These are phyloP conservation scores for Charanyca ferruginea DNA, from an alignment of 2,888 invertebrate genomes.

Conservation along the genomic window DNA sequence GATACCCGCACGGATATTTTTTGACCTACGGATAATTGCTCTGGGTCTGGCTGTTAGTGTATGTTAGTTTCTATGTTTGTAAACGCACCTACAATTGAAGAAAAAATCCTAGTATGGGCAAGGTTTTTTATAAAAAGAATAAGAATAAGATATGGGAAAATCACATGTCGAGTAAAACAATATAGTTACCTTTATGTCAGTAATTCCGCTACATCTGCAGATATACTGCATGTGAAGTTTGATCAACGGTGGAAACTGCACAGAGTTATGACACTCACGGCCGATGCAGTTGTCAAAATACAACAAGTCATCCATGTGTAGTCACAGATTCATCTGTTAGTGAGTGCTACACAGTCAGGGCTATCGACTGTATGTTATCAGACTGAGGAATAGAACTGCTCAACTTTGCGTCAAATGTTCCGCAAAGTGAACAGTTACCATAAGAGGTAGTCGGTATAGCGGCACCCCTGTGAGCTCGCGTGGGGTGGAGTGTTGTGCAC, in stretches of 20 bases:
- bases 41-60: too few species aligned
- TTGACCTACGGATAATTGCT: too few species aligned
- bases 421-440: background rate
- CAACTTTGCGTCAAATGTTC: background rate
- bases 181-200: too few species aligned
- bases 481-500: background rate
- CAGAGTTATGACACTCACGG: background rate
- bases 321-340: constrained; percentile 1
- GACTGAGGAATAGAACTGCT: background rate
- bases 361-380: background rate
- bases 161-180: too few species aligned
- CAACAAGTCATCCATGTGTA: constrained; percentile 15
- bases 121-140: too few species aligned
- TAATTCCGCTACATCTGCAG: too few species aligned
- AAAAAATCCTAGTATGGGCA: too few species aligned
- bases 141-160: too few species aligned
- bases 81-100: too few species aligned
- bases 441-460: background rate
- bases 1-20: too few species aligned
- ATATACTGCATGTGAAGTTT: background rate
- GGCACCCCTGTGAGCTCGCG: background rate
- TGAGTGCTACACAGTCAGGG: background rate
- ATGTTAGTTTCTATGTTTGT: too few species aligned
- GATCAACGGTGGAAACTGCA: constrained; percentile 2
- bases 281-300: constrained; percentile 12